Conservation (phyloP, 2,113 vertebrate species). For the Reinhardtius hippoglossoides region DNA sequence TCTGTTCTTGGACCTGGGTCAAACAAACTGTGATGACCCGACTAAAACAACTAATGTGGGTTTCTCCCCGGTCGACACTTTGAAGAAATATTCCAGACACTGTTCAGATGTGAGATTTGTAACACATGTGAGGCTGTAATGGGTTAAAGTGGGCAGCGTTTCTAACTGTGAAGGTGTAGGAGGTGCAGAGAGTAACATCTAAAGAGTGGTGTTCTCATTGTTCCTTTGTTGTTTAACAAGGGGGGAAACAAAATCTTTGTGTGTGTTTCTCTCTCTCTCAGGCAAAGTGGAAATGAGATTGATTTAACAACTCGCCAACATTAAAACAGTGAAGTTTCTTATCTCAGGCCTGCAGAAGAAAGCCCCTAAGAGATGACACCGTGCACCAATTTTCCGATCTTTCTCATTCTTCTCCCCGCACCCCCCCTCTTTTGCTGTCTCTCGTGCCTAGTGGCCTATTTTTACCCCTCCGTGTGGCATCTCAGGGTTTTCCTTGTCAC, state of each 20-base stretch:
- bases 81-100: conserved; percentile 12
- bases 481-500: conserved; percentile 86
- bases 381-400: conserved; percentile 75
- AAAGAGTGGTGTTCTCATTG: conserved; percentile 14
- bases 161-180: conserved; percentile 50
- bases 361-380: conserved; percentile 82
- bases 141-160: conserved; percentile 33
- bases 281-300: conserved; percentile 50
- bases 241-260: neutral
- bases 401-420: conserved; percentile 66
- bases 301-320: conserved; percentile 54
- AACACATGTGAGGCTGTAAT: conserved; percentile 26
- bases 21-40: neutral
- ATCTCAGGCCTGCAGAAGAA: conserved; percentile 85
- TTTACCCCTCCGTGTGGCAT: conserved; percentile 84
- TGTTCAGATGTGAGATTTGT: conserved; percentile 31
- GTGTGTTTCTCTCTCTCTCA: conserved; percentile 16
- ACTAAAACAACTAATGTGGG: conserved; percentile 5
- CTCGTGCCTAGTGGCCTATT: conserved; percentile 79
- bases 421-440: conserved; percentile 61
- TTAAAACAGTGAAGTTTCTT: conserved; percentile 81
- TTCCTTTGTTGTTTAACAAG: conserved; percentile 39
- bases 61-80: conserved; percentile 28
- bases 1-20: neutral
- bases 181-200: conserved; percentile 48